phyloP scores from a whole-genome alignment of 2,888 invertebrate species.

The Ormia ochracea region DNA sequence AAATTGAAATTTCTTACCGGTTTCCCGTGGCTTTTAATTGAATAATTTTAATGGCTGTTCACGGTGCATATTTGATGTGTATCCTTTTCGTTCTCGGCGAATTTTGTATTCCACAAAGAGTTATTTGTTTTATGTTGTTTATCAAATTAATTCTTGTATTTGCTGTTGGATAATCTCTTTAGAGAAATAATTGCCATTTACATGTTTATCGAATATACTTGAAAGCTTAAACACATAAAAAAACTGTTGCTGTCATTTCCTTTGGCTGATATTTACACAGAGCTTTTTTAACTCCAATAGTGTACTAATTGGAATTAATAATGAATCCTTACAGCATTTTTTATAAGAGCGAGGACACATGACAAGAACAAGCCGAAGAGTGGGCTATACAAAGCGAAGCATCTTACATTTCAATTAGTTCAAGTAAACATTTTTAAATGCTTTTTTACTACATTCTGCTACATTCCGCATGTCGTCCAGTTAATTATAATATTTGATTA shows the following conservation, averaged over 20 bases:
- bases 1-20: too few relatives aligned
- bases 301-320: conserved; percentile 38
- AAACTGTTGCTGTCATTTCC: neutral
- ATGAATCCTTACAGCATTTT: conserved; percentile 11
- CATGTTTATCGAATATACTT: neutral
- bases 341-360: neutral
- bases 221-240: neutral
- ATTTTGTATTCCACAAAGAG: neutral
- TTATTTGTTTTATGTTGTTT: conserved; percentile 6
- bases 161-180: conserved; percentile 11
- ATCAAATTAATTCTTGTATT: conserved; percentile 43
- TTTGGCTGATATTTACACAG: neutral
- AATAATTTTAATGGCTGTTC: too few relatives aligned
- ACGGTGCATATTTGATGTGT: too few relatives aligned
- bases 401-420: conserved; percentile 10
- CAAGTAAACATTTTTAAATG: neutral
- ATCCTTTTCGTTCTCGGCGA: neutral
- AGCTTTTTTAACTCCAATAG: neutral
- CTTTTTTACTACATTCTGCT: neutral
- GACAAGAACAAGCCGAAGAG: neutral
- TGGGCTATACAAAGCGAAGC: neutral
- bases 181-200: conserved; percentile 6
- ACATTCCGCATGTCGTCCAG: neutral
- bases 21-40: too few relatives aligned
- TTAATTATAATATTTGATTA: conserved; percentile 39